phyloP scores from a whole-genome alignment of 2,797 vertebrate genomes.

The Pelodytes ibericus region DNA sequence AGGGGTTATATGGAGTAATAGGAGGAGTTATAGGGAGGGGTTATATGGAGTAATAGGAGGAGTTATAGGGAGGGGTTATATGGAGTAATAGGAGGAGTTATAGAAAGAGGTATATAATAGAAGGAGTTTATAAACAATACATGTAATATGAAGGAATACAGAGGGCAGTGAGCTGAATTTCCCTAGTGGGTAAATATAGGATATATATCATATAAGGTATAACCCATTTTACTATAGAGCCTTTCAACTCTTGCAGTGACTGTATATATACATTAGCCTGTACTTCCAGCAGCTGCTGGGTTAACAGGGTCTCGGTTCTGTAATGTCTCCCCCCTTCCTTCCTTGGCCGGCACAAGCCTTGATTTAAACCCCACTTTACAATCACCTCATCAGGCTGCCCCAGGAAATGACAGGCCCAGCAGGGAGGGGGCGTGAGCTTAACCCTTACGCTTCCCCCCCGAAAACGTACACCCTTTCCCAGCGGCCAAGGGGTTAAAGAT shows the following conservation, averaged over 20 bases:
- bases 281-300: slow-evolving; percentile 24
- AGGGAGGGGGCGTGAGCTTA: slow-evolving; percentile 41
- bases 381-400: slow-evolving; percentile 55
- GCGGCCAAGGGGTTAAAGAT: not conserved
- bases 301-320: slow-evolving; percentile 46
- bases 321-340: slow-evolving; percentile 39
- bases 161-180: not conserved
- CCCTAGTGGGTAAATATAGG: not conserved
- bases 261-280: not conserved
- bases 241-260: not conserved
- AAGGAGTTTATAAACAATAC: not conserved
- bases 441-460: slow-evolving; percentile 38
- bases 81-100: slow-evolving; percentile 1
- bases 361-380: slow-evolving; percentile 57
- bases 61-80: not conserved
- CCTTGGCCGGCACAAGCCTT: slow-evolving; percentile 44
- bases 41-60: slow-evolving; percentile 1
- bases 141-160: not conserved
- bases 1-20: slow-evolving; percentile 14
- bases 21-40: not conserved
- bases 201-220: not conserved
- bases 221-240: not conserved
- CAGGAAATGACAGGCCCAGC: slow-evolving; percentile 53
- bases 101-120: not conserved
- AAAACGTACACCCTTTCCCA: not conserved